Evolutionary conservation across 2,888 invertebrate species (phyloP), one percentile per base, ranked within the genome.

Genomic region (Mythimna lalbum): DNA sequence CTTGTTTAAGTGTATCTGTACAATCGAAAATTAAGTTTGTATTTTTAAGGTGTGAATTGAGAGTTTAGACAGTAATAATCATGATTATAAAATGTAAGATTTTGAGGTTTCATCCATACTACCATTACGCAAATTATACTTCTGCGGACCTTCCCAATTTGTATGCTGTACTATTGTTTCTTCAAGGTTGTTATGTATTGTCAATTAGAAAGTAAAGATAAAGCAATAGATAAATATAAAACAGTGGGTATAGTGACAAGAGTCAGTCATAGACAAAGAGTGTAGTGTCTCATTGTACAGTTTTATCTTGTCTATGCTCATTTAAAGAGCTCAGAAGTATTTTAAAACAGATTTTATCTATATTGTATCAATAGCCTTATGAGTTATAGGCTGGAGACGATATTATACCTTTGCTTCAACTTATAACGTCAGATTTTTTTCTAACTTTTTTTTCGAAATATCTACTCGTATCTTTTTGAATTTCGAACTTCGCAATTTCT

Each of bases 241-340:
- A 75, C 66, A 63, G 80, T 72, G 85, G 85, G 80, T 70, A 63
- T 68, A 69, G 74, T 71, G 17, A 43, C 50, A 57, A 61, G 61
- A 74, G 80, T 84, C 76, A 60, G 71, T 72, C 61, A 67, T 50
- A 62, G 68, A 75, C 64, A 49, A 81, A 59, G 55, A 69, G 56
- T 79, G 73, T 84, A 77, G 69, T 85, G 84, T 86, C 84, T 86
- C 78, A 82, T 86, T 83, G 82, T 84, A 80, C 67, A 76, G 56
- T 79, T 69, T 59, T 63, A 66, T 59, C 33, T 68, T 64, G 31
- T 69, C 59, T 71, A 57, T 31, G 64, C 75, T 69, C 62, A 56
- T 79, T 77, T 23, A 55, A 47, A 52, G 81, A 77, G 66, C 49
- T 57, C 61, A 55, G 56, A 59, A 71, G 31, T 71, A 63, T 81